Evolutionary conservation across 1,140 invertebrate genomes (phyloP), one percentile per base, ranked within the genome.

Genomic region (Battus philenor): DNA sequence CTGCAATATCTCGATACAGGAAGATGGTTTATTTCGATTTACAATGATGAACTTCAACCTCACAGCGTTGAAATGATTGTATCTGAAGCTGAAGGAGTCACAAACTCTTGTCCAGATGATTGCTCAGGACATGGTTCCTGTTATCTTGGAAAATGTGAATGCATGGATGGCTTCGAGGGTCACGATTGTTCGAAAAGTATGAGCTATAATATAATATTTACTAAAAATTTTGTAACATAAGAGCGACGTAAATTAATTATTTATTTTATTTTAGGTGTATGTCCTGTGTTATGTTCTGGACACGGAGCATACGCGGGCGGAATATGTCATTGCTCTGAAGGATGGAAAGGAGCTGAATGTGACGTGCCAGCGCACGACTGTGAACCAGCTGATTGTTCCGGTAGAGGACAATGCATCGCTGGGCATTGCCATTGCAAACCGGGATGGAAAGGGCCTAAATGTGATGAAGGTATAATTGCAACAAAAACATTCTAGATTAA

Each of bases 331-430:
- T 99, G 98, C 83, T 95, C 97, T 78, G 93, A 96, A 62, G 97
- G 97, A 30, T 99, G 95, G 95, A 98, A 98, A 87, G 98, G 98
- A 17, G 89, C 91, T 11, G 97, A 98, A 87, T 99, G 98, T 85
- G 95, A 97, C 80, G 91, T 98, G 48, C 95, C 95, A 17, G 92
- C 94, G 50, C 90, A 91, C 50, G 96, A 97, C 85, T 97, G 96
- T 83, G 94, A 97, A 86, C 93, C 96, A 54, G 92, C 95, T 18
- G 95, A 97, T 87, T 97, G 97, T 86, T 96, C 93, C 65, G 94
- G 93, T 44, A 92, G 97, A 67, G 97, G 97, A 45, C 91, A 93
- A 49, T 98, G 96, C 87, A 90, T 94, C 46, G 91, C 93, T 41
- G 97, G 97, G 39, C 91, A 92, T 64, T 99, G 98, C 77, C 90